A percentile compares a stretch with the other conserved stretches of the same genome.
Conservation (phyloP, 2,113 vertebrate genomes). For the Ovibos moschatus region DNA sequence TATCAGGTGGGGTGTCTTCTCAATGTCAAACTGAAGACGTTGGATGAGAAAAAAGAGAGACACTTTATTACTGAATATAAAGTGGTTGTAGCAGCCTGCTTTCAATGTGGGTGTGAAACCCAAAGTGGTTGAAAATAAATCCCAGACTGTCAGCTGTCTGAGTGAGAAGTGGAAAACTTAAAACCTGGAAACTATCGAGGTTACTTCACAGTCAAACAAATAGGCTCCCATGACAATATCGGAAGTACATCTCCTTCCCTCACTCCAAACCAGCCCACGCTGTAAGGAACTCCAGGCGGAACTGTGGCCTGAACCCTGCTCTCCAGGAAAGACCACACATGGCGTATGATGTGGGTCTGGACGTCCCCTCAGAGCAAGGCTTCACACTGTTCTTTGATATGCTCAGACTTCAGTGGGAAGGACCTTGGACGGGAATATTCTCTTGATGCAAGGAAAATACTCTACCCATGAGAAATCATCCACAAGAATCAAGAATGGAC, state of each 20-base stretch:
- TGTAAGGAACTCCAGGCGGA: not conserved
- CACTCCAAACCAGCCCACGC: not conserved
- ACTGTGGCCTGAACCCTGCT: not conserved
- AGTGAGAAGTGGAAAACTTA: slow-evolving; percentile 22
- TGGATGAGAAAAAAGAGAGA: slow-evolving; percentile 42
- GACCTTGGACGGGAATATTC: not conserved
- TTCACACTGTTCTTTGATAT: not conserved
- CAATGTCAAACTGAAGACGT: slow-evolving; percentile 41
- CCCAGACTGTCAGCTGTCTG: slow-evolving; percentile 13
- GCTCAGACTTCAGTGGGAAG: not conserved
- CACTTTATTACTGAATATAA: slow-evolving; percentile 62
- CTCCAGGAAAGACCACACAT: not conserved
- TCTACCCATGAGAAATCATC: not conserved
- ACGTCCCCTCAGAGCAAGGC: not conserved
- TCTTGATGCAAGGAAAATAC: not conserved
- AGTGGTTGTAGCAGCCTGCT: slow-evolving; percentile 25
- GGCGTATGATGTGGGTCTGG: not conserved
- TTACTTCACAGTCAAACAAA: not conserved
- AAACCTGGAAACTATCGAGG: not conserved
- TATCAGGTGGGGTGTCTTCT: slow-evolving; percentile 54
- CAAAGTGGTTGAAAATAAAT: slow-evolving; percentile 58
- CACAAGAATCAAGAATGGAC: not conserved
- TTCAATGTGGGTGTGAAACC: slow-evolving; percentile 52
- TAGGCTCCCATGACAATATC: not conserved
- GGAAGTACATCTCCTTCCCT: not conserved